Base-by-base conservation (phyloP, 1,140 invertebrate species). In the Palaemon carinicauda region DNA sequence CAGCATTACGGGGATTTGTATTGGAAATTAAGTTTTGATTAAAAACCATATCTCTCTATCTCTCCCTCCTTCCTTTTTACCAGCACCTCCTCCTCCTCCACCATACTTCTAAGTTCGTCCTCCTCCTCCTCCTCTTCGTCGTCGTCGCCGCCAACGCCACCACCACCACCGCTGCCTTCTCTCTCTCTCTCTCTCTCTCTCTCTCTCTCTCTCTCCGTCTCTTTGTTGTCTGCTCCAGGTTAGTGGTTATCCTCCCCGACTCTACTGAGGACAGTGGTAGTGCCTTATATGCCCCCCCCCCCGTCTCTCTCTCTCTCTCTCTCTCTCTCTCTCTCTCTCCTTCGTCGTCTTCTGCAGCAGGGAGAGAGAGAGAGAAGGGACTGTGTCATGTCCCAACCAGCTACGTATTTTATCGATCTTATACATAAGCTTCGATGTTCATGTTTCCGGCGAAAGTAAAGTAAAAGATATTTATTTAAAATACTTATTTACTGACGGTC, bases 121-220 rank as follows among this genome's bases (percentile, higher is more conserved):
- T 41, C 41, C 0, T 41, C 41, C 41, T 41, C 41, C 41, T 15
- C 73, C 17, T 24, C 29, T 7, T 19, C 69, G 29, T 41, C 29
- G 17, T 19, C 69, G 29, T 41, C 27, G 29, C 14, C 69, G 41
- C 17, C 24, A 15, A 19, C 69, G 33, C 31, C 14, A n/a, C 51
- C 73, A n/a, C 73, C 19, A 10, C 73, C 73, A 33, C 53, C 77
- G 29, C 77, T 79, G 33, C 24, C 24, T 27, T 75, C 73, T 75
- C 73, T 75, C 73, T 75, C 73, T 75, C 77, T 53, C 77, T 79
- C 77, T 78, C 74, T 78, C 74, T 78, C 74, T 41, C 74, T 53
- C 74, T 78, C 31, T 77, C 74, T 77, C 74, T 77, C 77, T 79
- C 77, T 79, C 77, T 79, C 77, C 53, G 50, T 79, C 77, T 79